These are phyloP conservation scores for Buceros bicornis DNA, from an alignment of 2,797 vertebrate species.

Conservation along the genomic window DNA sequence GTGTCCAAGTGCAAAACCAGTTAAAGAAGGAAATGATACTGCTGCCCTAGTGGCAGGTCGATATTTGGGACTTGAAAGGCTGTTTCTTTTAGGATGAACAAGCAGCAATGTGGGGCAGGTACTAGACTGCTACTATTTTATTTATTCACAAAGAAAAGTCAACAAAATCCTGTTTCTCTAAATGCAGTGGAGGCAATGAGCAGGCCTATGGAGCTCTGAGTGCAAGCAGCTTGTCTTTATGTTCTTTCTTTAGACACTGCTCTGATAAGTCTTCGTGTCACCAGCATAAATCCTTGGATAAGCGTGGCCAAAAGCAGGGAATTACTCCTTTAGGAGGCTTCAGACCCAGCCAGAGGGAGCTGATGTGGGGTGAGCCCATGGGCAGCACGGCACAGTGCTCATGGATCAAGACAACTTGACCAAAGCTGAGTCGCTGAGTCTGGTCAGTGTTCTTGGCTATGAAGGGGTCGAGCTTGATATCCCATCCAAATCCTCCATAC, in stretches of 20 bases:
- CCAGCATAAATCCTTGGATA: neutral
- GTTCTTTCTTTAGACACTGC: neutral
- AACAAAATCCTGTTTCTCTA: neutral
- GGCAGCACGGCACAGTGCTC: neutral
- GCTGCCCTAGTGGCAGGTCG: accelerated
- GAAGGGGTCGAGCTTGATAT: neutral
- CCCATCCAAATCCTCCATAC: neutral
- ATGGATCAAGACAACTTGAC: accelerated
- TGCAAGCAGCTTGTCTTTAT: neutral
- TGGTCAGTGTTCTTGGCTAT: neutral
- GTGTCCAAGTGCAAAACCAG: neutral
- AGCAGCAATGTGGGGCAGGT: accelerated
- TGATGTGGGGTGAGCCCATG: neutral
- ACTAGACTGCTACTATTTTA: neutral
- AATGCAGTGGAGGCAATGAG: neutral
- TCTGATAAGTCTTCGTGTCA: neutral
- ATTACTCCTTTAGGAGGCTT: neutral
- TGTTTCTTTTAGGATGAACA: neutral
- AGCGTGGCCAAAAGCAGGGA: neutral
- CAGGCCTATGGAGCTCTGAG: neutral
- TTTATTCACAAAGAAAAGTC: neutral
- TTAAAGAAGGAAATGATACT: neutral
- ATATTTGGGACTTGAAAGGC: neutral
- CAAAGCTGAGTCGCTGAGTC: neutral
- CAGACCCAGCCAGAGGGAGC: neutral